These are phyloP conservation scores for Choloepus didactylus DNA, from an alignment of 2,797 vertebrate genomes.

Conservation along the genomic window DNA sequence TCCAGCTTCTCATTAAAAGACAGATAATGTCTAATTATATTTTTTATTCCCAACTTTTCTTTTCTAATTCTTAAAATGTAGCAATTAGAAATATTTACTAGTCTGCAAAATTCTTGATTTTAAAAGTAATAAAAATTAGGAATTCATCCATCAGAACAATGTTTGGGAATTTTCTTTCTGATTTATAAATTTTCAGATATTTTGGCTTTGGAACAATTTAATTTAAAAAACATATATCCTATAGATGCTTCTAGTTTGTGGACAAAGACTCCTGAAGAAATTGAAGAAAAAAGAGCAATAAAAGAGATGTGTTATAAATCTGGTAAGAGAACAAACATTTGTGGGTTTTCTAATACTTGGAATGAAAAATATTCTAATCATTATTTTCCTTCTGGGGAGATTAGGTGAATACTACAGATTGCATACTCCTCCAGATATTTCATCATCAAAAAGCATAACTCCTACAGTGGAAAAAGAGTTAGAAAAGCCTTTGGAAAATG, in stretches of 20 bases:
- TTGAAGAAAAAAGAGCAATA: constrained; percentile 89
- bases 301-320: constrained; percentile 87
- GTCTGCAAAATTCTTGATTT: not conserved
- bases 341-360: constrained; percentile 31
- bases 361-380: constrained; percentile 60
- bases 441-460: constrained; percentile 67
- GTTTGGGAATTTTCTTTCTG: constrained; percentile 72
- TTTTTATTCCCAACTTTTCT: not conserved
- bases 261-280: constrained; percentile 86
- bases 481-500: constrained; percentile 82
- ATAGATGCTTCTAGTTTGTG: constrained; percentile 84
- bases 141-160: constrained; percentile 43
- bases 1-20: not conserved
- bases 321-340: constrained; percentile 83
- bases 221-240: constrained; percentile 71
- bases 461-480: constrained; percentile 77
- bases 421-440: constrained; percentile 73
- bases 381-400: constrained; percentile 46
- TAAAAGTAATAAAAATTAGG: constrained; percentile 1
- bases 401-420: constrained; percentile 88
- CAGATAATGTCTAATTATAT: not conserved
- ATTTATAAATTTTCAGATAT: constrained; percentile 77
- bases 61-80: constrained; percentile 5
- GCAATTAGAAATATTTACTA: not conserved
- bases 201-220: constrained; percentile 73